A percentile compares a stretch with the other conserved stretches of the same genome.
Evolutionary conservation across 2,888 invertebrate species (phyloP).

Genomic region (Erynnis tages): DNA sequence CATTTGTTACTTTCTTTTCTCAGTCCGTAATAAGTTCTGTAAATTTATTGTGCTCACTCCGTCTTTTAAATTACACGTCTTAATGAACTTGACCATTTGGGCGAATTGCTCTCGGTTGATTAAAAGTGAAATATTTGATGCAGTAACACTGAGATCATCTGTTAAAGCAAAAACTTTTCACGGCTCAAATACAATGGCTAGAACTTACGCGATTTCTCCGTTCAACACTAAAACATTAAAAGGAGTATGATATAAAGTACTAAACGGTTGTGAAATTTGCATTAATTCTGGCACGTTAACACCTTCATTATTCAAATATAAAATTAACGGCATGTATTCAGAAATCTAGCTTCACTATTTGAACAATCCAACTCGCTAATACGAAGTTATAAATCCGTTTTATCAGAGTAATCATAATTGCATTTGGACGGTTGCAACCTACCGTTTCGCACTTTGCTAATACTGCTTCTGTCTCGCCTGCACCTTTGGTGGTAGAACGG

Average conservation of each 20-base stretch:
- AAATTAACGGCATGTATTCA: not conserved
- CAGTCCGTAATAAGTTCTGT: slow-evolving; percentile 21
- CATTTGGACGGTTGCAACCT: slow-evolving; percentile 18
- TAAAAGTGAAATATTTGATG: slow-evolving; percentile 5
- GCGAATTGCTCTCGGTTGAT: slow-evolving; percentile 14
- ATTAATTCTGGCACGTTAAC: not conserved
- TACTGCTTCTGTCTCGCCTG: slow-evolving; percentile 7
- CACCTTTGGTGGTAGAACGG: not conserved
- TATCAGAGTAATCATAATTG: slow-evolving; percentile 18
- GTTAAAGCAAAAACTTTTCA: too few relatives aligned
- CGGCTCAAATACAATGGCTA: too few relatives aligned
- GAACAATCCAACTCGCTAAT: slow-evolving; percentile 1
- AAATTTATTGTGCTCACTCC: slow-evolving; percentile 25
- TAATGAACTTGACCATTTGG: slow-evolving; percentile 18
- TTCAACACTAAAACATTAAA: too few relatives aligned
- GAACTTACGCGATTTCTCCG: not conserved
- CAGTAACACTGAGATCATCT: not conserved
- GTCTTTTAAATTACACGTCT: slow-evolving; percentile 26
- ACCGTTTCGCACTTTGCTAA: slow-evolving; percentile 9
- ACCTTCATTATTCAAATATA: not conserved
- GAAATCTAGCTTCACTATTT: not conserved
- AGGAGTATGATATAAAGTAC: too few relatives aligned
- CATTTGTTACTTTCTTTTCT: slow-evolving; percentile 25
- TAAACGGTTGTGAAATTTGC: not conserved
- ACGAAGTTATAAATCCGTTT: slow-evolving; percentile 6